Percentiles rank a stretch among this genome's conserved stretches.
Evolutionary conservation across 2,797 vertebrate genomes (phyloP).

Genomic region (Monodelphis domestica): DNA sequence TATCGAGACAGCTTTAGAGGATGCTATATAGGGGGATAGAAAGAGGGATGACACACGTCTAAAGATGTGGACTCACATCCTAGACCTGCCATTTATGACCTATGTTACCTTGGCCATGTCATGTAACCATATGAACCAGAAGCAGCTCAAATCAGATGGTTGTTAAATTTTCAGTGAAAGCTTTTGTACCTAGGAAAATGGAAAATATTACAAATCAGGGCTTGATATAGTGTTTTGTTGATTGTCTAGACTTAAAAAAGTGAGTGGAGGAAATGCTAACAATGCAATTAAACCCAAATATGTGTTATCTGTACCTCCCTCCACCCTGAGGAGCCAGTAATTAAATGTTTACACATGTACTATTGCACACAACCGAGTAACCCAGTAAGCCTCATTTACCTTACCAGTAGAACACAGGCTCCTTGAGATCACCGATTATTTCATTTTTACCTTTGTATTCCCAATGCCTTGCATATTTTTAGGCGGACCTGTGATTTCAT

Average conservation of each 20-base stretch:
- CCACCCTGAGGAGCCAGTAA: not conserved
- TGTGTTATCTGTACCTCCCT: not conserved
- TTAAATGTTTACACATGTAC: not conserved
- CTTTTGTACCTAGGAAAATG: not conserved
- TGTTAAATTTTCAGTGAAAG: not conserved
- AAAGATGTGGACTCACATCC: not conserved
- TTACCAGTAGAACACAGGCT: not conserved
- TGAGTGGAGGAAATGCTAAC: not conserved
- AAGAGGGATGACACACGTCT: not conserved
- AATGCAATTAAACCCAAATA: not conserved
- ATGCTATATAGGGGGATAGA: not conserved
- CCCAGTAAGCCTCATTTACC: not conserved
- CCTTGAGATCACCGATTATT: not conserved
- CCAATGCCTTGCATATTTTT: not conserved
- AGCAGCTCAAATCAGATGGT: not conserved
- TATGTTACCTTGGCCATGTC: not conserved
- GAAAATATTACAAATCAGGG: not conserved
- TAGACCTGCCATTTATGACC: not conserved
- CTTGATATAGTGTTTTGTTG: not conserved
- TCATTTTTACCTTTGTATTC: not conserved
- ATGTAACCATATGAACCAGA: not conserved
- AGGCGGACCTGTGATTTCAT: not conserved
- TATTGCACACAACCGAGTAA: not conserved
- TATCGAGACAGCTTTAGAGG: constrained; percentile 47
- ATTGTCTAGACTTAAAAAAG: not conserved